Evolutionary conservation across 2,888 invertebrate species (phyloP).

Genomic region (Aphidius colemani): DNA sequence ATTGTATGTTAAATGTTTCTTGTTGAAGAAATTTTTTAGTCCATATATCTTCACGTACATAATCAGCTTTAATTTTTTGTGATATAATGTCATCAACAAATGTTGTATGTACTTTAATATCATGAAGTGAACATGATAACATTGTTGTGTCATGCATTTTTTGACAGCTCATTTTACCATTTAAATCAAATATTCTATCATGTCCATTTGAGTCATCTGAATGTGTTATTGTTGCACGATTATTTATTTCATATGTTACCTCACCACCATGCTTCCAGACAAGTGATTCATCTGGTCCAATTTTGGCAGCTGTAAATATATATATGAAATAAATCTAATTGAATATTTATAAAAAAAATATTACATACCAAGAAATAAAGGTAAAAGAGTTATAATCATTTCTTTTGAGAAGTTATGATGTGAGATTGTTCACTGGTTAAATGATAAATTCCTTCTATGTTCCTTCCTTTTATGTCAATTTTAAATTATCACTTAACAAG

Average conservation of each 20-base stretch:
- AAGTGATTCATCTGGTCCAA: not conserved
- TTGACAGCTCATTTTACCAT: slow-evolving; percentile 13
- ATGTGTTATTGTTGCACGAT: slow-evolving; percentile 7
- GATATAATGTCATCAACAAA: not conserved
- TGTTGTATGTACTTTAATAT: not conserved
- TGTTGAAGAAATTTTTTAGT: slow-evolving; percentile 11
- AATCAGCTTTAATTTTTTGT: not conserved
- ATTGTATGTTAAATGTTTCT: not conserved
- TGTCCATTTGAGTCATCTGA: not conserved
- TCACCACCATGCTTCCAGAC: slow-evolving; percentile 7
- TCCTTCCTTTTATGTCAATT: slow-evolving; percentile 12
- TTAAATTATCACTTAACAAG: slow-evolving; percentile 10
- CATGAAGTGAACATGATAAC: slow-evolving; percentile 5
- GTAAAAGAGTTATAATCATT: slow-evolving; percentile 23
- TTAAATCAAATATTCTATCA: slow-evolving; percentile 6
- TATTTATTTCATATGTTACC: slow-evolving; percentile 18
- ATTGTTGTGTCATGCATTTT: not conserved
- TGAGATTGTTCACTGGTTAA: slow-evolving; percentile 12
- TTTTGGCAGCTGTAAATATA: not conserved
- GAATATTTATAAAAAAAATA: not conserved
- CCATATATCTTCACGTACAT: slow-evolving; percentile 1
- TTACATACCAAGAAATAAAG: slow-evolving; percentile 24
- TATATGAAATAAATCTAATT: too few relatives aligned
- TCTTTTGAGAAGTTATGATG: not conserved
- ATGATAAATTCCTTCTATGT: not conserved